A percentile compares a stretch with the other conserved stretches of the same genome.
These are phyloP conservation scores for Agrochola lota DNA, from an alignment of 2,888 invertebrate genomes.

Conservation along the genomic window DNA sequence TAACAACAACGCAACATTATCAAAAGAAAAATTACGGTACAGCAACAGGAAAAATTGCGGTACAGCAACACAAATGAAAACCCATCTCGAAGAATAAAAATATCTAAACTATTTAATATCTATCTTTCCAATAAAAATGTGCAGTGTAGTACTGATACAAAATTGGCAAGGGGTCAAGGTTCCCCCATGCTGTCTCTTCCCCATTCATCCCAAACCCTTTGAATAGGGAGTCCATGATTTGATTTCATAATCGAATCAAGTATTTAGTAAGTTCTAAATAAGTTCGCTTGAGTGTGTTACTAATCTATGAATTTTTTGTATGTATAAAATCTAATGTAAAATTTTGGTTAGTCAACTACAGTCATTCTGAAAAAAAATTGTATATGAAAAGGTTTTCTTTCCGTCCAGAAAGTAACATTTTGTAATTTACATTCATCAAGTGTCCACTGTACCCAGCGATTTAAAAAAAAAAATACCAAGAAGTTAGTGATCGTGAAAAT, in stretches of 20 bases:
- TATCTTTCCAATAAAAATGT: background rate
- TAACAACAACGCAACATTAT: background rate
- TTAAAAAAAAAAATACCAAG: background rate
- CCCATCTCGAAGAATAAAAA: no score
- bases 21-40: no score
- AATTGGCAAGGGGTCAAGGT: slow-evolving; percentile 50
- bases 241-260: background rate
- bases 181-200: slow-evolving; percentile 23
- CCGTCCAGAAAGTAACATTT: background rate
- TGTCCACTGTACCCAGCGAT: background rate
- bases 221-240: slow-evolving; percentile 33
- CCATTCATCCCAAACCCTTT: slow-evolving; percentile 50
- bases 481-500: background rate
- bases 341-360: background rate
- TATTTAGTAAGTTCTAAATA: background rate
- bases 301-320: background rate
- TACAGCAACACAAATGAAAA: no score
- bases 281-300: background rate
- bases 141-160: background rate
- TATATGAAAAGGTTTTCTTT: background rate
- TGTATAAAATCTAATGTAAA: background rate
- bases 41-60: no score
- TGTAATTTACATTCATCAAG: background rate
- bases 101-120: no score
- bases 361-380: background rate